Conservation (phyloP, 2,113 vertebrate species). For the Plestiodon gilberti region DNA sequence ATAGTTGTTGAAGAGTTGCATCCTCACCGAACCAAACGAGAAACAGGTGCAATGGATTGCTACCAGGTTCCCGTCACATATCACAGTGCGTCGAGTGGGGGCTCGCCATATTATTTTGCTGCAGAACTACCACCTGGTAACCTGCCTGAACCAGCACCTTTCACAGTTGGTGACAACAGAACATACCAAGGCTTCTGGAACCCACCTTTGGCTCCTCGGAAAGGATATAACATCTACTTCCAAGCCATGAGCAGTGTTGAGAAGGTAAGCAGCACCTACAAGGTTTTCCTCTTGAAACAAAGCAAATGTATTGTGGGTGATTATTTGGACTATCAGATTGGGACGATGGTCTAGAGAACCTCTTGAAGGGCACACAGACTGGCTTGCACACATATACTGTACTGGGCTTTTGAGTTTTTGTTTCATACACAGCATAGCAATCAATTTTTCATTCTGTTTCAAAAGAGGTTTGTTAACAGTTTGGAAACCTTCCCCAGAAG, state of each 20-base stretch:
- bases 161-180: conserved; percentile 97
- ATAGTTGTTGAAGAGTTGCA: conserved; percentile 95
- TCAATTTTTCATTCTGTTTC: background rate
- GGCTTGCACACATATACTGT: background rate
- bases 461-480: background rate
- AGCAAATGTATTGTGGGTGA: background rate
- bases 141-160: conserved; percentile 90
- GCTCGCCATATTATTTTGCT: conserved; percentile 93
- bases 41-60: conserved; percentile 88
- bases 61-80: conserved; percentile 93
- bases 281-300: background rate
- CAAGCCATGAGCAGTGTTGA: conserved; percentile 99
- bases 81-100: conserved; percentile 84
- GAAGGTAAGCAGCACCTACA: conserved; percentile 80
- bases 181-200: conserved; percentile 99
- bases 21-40: conserved; percentile 87
- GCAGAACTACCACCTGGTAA: conserved; percentile 93
- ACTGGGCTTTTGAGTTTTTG: background rate
- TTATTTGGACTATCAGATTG: background rate
- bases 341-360: background rate
- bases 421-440: background rate
- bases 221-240: conserved; percentile 99
- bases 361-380: background rate
- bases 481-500: background rate
- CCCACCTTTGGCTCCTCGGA: conserved; percentile 91